Base-by-base conservation (phyloP, 2,888 invertebrate genomes). In the Melieria picta region DNA sequence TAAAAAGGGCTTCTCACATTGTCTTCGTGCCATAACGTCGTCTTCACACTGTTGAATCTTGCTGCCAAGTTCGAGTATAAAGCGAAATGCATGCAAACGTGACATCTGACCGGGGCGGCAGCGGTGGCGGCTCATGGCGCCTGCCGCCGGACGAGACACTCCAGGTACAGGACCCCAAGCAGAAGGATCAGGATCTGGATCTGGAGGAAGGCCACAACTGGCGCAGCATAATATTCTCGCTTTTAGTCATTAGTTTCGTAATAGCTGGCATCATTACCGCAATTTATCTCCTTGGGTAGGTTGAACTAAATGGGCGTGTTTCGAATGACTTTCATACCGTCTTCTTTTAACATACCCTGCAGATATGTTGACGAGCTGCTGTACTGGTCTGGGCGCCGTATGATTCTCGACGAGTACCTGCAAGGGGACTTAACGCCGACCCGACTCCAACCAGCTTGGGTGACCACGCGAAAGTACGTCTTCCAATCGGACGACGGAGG, bases 81-180 rank as follows among this genome's bases (percentile, higher is more conserved):
- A 79, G 74, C 79, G 80, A 79, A 79, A 95, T 95, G 95, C 95
- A 95, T 92, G 93, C 94, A 90, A 94, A 93, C 91, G 93, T 93
- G 88, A 91, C 92, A 89, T 90, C 93, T 88, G 94, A 94, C 90
- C 92, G 94, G 89, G 93, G 93, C 89, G 89, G 90, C 30, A 90
- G 90, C 88, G 82, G 82, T 69, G 89, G 89, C 87, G 89, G 90
- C 87, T 93, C 94, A 88, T 95, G 95, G 95, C 93, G 94, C 88
- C 91, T 95, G 88, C 94, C 94, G 88, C 94, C 94, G 86, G 95
- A 95, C 90, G 95, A 95, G 90, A 95, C 95, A 81, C 91, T 95
- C 81, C 95, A 95, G 89, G 95, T 95, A 87, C 94, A 92, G 89
- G 94, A 94, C 90, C 93, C 94, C 85, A 93, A 94, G 89, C 90